These are phyloP conservation scores for Pheucticus melanocephalus DNA, from an alignment of 2,113 vertebrate genomes.

Conservation along the genomic window DNA sequence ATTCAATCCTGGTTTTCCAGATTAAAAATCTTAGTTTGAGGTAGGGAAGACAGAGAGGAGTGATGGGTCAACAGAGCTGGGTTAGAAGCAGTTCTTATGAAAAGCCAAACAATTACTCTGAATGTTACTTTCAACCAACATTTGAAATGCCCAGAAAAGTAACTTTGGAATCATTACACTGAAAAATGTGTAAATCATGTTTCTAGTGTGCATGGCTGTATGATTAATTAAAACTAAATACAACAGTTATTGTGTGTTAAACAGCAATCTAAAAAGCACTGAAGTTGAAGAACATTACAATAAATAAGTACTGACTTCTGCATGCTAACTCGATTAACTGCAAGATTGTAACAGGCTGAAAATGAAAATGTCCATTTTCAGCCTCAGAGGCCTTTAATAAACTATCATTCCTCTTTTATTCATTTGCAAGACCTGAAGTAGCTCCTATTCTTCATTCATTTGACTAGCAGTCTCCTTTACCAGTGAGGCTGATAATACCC, in stretches of 20 bases:
- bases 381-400: background rate
- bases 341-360: background rate
- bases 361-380: background rate
- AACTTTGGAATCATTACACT: background rate
- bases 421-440: background rate
- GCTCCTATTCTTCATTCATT: background rate
- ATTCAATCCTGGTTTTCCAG: background rate
- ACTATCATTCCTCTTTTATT: background rate
- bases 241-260: background rate
- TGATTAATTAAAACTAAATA: slow-evolving; percentile 21
- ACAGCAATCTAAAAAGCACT: background rate
- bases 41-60: background rate
- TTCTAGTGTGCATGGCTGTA: background rate
- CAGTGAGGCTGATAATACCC: background rate
- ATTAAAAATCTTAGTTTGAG: background rate
- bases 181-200: background rate
- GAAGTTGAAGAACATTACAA: background rate
- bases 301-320: background rate
- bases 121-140: background rate
- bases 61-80: background rate
- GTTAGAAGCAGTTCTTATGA: background rate
- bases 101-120: background rate
- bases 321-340: background rate
- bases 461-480: fast-evolving
- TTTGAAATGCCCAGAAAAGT: background rate